A percentile compares a stretch with the other conserved stretches of the same genome.
These are phyloP conservation scores for Aphaenogaster floridana DNA, from an alignment of 1,140 invertebrate species.

Conservation along the genomic window DNA sequence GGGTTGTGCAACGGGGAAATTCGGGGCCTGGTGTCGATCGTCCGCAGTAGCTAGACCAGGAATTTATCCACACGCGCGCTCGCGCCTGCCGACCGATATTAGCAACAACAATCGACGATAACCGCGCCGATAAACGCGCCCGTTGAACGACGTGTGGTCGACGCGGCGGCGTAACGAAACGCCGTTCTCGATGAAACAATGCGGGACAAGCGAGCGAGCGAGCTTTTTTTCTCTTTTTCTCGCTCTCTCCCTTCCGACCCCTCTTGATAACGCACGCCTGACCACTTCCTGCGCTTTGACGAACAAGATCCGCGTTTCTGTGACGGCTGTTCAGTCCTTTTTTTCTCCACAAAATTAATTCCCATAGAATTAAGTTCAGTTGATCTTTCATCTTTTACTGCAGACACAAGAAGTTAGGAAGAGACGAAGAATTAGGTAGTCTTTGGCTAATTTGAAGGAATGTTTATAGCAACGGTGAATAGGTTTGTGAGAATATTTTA, in stretches of 20 bases:
- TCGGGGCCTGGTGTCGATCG: conserved; percentile 58
- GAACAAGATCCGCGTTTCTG: neutral
- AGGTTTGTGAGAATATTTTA: conserved; percentile 8
- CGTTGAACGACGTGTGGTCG: conserved; percentile 50
- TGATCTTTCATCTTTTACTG: neutral
- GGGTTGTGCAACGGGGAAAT: conserved; percentile 62
- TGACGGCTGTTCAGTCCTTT: neutral
- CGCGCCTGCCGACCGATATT: conserved; percentile 52
- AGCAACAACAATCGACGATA: conserved; percentile 66
- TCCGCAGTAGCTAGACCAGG: conserved; percentile 12
- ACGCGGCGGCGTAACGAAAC: conserved; percentile 62
- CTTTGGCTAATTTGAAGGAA: neutral
- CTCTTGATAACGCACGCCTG: conserved; percentile 23
- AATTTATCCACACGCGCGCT: conserved; percentile 59
- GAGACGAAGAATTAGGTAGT: neutral
- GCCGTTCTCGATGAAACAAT: conserved; percentile 57
- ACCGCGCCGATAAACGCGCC: conserved; percentile 60
- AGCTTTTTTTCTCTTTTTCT: conserved; percentile 1
- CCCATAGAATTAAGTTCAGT: neutral
- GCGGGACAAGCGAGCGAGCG: neutral
- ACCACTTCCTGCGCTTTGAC: neutral
- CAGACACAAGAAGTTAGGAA: neutral
- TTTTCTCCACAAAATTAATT: neutral
- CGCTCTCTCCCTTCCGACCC: neutral
- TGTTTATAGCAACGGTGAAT: neutral